These are phyloP conservation scores for Hydrocynus forskahlii DNA, from an alignment of 2,797 vertebrate genomes.

Conservation along the genomic window DNA sequence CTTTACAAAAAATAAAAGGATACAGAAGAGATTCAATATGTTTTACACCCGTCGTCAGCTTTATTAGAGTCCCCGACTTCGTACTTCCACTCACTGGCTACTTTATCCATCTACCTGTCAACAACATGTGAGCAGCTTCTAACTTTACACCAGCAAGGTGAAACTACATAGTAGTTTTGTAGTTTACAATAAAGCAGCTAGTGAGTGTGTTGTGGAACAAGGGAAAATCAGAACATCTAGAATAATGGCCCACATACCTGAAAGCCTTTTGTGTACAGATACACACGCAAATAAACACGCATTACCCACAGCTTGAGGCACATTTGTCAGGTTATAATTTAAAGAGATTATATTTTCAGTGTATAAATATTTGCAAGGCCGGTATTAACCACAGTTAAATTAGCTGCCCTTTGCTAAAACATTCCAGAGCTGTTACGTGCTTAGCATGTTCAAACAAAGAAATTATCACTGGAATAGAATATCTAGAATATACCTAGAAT, in stretches of 20 bases:
- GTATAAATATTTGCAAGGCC: too few relatives aligned
- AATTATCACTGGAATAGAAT: too few relatives aligned
- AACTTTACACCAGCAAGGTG: background rate
- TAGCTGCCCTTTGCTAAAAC: too few relatives aligned
- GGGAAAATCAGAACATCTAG: background rate
- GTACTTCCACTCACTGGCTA: background rate
- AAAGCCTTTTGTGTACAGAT: background rate
- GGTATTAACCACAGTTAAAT: too few relatives aligned
- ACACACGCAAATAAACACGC: too few relatives aligned
- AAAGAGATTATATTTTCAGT: too few relatives aligned
- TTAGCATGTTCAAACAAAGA: too few relatives aligned
- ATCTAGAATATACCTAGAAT: too few relatives aligned
- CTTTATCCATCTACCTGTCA: background rate
- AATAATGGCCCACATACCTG: background rate
- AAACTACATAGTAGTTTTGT: background rate
- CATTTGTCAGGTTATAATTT: background rate
- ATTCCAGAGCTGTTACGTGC: too few relatives aligned
- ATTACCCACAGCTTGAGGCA: background rate
- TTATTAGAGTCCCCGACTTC: too few relatives aligned
- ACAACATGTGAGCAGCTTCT: background rate
- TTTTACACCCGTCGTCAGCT: background rate
- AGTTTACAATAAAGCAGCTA: background rate
- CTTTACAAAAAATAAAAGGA: background rate
- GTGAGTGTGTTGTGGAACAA: background rate
- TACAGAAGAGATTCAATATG: too few relatives aligned